Conservation (phyloP, 2,797 vertebrate species). For the Aldrovandia affinis region DNA sequence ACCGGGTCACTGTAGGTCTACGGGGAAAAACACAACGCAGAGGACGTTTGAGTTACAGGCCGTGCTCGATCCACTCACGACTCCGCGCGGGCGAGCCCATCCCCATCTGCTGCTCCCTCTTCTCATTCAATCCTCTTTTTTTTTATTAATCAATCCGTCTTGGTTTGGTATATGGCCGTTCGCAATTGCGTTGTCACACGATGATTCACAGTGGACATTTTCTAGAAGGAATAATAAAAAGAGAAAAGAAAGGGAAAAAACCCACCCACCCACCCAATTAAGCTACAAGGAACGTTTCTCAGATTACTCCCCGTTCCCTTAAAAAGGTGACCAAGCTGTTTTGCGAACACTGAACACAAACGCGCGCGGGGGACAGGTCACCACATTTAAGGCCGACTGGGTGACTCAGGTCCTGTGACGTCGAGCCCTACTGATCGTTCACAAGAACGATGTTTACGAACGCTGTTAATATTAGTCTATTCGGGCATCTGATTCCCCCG, state of each 20-base stretch:
- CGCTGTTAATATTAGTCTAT: background rate
- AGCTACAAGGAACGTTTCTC: too few relatives aligned
- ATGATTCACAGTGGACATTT: too few relatives aligned
- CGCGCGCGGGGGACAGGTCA: background rate
- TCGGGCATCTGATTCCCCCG: background rate
- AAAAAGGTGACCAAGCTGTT: too few relatives aligned
- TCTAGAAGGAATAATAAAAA: too few relatives aligned
- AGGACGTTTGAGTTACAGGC: background rate
- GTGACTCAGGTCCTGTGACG: background rate
- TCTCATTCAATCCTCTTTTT: background rate
- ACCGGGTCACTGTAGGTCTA: constrained; percentile 91
- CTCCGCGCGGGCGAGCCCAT: background rate
- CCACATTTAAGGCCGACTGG: background rate
- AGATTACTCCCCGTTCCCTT: too few relatives aligned
- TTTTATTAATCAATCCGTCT: background rate
- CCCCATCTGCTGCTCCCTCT: background rate
- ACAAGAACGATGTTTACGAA: background rate
- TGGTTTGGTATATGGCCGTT: background rate
- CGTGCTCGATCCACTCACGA: background rate
- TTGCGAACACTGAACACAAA: background rate
- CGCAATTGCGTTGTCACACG: background rate
- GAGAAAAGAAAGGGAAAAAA: background rate
- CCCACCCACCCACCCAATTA: too few relatives aligned
- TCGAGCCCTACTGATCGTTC: background rate
- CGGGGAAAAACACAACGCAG: constrained; percentile 16